Evolutionary conservation across 2,113 vertebrate species (phyloP), one percentile per base, ranked within the genome.

Genomic region (Polypterus bichir): DNA sequence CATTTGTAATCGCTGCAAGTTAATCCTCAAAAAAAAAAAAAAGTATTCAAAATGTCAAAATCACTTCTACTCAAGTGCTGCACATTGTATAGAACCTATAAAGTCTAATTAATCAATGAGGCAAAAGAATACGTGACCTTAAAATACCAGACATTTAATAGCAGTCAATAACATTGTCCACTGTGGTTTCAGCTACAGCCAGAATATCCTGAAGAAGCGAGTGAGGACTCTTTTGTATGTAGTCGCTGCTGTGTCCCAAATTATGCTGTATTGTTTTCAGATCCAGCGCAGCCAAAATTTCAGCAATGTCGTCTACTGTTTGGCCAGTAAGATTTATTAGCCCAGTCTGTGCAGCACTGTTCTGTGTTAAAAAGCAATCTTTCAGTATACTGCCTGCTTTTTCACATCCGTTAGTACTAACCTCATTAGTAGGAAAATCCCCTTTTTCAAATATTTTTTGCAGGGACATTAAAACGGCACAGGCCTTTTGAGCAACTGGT

Each of bases 191-290:
- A 9, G 70, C 70, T 0, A 81, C 61, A 3, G 89, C 89, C 66
- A 94, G 79, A 64, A 98, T 86, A 71, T 98, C 96, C 71, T 93
- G 79, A 70, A 98, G 74, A 48, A 98, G 88, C 0, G 94, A 97
- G 57, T 76, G 80, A 0, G 91, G 87, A 4, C 89, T 94, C 71
- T 85, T 87, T 5, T 93, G 84, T 59, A 92, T 7, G 0, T 94
- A 84, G 72, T 94, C 92, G 1, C 92, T 97, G 66, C 92, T 89
- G 63, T 73, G 77, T 1, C 74, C 84, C 59, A 98, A 76, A 4
- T 79, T 67, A 6, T 66, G 70, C 56, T 73, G 75, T 48, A 85
- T 82, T 7, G 77, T 74, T 8, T 89, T 81, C 46, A 98, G 78
- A 69, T 83, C 82, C 67, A 92, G 9, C 5, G 73, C 73, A 46